Evolutionary conservation across 2,797 vertebrate genomes (phyloP).

Genomic region (Acanthurus tractus): DNA sequence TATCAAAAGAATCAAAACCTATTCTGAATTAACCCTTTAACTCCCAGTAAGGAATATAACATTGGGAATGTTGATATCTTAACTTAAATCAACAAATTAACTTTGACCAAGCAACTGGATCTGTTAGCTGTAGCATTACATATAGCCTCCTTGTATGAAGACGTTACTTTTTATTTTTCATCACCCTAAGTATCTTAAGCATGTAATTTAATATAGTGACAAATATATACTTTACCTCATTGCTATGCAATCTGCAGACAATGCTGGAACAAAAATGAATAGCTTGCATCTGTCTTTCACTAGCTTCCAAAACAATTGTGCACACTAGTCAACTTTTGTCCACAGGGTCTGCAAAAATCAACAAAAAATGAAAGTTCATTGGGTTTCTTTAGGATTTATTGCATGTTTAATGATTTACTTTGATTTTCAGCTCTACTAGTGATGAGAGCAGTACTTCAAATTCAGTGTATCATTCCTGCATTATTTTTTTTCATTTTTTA

Average conservation of each 20-base stretch:
- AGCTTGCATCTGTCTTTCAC: too few species aligned
- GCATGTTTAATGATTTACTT: slow-evolving; percentile 17
- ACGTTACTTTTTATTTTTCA: neutral
- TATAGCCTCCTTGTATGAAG: too few species aligned
- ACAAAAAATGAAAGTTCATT: neutral
- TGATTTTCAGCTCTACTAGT: neutral
- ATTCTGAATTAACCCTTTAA: neutral
- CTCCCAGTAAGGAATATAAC: neutral
- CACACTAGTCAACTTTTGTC: neutral
- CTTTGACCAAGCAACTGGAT: neutral
- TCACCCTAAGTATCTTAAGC: too few species aligned
- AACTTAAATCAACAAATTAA: neutral
- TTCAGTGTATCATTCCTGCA: too few species aligned
- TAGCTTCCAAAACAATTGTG: too few species aligned
- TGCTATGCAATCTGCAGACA: neutral
- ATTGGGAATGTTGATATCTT: too few species aligned
- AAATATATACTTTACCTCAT: neutral
- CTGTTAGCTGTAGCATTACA: too few species aligned
- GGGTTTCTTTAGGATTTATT: neutral
- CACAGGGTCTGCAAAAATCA: neutral
- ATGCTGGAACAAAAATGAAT: neutral
- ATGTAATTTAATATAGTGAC: neutral
- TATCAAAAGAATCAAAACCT: neutral
- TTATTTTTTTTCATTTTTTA: too few species aligned
- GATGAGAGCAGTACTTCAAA: too few species aligned